Percentiles rank a stretch among this genome's conserved stretches.
These are phyloP conservation scores for Dryadula phaetusa DNA, from an alignment of 2,888 invertebrate genomes.

Conservation along the genomic window DNA sequence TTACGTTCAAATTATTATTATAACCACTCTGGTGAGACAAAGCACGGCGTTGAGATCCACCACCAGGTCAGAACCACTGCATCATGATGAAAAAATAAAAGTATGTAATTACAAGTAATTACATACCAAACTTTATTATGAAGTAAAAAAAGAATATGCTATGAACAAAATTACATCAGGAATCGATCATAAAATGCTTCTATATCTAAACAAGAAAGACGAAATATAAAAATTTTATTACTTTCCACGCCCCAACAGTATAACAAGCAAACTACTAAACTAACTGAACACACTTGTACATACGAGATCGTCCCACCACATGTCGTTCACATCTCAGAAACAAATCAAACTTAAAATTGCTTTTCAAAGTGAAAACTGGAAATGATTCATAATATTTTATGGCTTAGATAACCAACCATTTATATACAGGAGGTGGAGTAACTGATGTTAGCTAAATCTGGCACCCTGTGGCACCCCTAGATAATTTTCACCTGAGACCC, in stretches of 20 bases:
- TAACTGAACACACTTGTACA: neutral
- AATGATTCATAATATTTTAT: slow-evolving; percentile 51
- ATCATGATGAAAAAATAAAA: no score
- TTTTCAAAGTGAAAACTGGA: slow-evolving; percentile 46
- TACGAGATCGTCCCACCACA: slow-evolving; percentile 12
- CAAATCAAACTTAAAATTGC: slow-evolving; percentile 45
- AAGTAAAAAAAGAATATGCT: no score
- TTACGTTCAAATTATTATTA: no score
- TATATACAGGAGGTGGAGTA: slow-evolving; percentile 49
- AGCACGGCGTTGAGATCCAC: no score
- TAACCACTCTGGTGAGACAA: no score
- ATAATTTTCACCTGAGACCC: slow-evolving; percentile 81
- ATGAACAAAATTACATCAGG: no score
- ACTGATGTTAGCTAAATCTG: slow-evolving; percentile 78
- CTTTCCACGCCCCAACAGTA: neutral
- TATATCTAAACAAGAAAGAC: neutral
- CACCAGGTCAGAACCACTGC: no score
- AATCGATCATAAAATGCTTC: neutral
- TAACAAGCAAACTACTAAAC: slow-evolving; percentile 4
- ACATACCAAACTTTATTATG: no score
- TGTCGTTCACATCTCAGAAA: slow-evolving; percentile 13
- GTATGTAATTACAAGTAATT: no score
- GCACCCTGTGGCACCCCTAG: slow-evolving; percentile 58
- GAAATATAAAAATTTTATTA: slow-evolving; percentile 14
- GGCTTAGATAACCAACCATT: slow-evolving; percentile 49